These are phyloP conservation scores for Bacillus rossius DNA, from an alignment of 1,140 invertebrate species.

Conservation along the genomic window DNA sequence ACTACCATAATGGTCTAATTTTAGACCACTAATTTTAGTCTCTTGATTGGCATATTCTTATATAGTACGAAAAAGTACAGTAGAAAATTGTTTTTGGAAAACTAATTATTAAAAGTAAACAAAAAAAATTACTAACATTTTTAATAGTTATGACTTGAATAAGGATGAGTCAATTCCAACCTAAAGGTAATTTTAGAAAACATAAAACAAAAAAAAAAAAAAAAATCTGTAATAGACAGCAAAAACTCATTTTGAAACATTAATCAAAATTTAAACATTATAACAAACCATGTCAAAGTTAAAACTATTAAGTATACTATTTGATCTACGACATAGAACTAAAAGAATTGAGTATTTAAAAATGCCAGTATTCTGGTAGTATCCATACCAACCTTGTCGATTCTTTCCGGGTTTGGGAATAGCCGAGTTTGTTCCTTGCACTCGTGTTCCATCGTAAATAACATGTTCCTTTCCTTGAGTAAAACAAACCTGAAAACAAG, in stretches of 20 bases:
- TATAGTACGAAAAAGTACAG: too few relatives aligned
- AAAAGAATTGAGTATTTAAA: not conserved
- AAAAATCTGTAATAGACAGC: not conserved
- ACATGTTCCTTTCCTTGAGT: conserved; percentile 95
- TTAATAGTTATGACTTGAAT: too few relatives aligned
- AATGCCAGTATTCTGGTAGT: not conserved
- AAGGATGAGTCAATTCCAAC: too few relatives aligned
- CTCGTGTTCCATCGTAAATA: conserved; percentile 92
- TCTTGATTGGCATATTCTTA: too few relatives aligned
- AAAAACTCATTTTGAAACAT: not conserved
- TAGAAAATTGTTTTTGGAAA: too few relatives aligned
- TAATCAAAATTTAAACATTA: not conserved
- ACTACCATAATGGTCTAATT: too few relatives aligned
- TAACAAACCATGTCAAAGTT: not conserved
- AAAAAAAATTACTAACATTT: too few relatives aligned
- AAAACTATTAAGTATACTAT: not conserved
- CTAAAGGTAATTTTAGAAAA: too few relatives aligned
- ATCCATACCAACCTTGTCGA: conserved; percentile 73
- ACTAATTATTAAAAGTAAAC: too few relatives aligned
- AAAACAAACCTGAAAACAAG: conserved; percentile 68
- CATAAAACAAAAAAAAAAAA: too few relatives aligned
- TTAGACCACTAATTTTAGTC: too few relatives aligned
- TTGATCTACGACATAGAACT: not conserved
- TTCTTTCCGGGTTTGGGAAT: conserved; percentile 93
- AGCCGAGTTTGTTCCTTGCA: conserved; percentile 58